Evolutionary conservation across 2,113 vertebrate species (phyloP), one percentile per base, ranked within the genome.

Genomic region (Hyperopisus bebe): DNA sequence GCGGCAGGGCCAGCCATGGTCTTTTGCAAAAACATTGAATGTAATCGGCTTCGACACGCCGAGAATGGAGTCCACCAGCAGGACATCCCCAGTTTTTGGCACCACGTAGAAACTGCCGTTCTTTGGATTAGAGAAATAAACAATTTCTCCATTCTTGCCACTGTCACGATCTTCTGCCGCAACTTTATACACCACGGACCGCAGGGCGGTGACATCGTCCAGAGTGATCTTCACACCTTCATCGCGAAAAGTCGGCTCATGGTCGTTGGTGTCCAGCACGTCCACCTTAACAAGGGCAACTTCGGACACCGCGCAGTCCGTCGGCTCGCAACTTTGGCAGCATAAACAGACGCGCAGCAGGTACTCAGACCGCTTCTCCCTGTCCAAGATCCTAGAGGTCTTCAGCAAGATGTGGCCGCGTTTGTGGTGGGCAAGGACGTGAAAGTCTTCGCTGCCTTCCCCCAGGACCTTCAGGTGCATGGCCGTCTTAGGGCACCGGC

Each of bases 221-320:
- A 97, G 92, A 87, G 91, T 95, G 83, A 97, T 95, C 48, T 90
- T 94, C 84, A 96, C 93, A 9, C 92, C 93, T 3, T 55, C 46
- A 27, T 91, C 91, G 8, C 88, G 89, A 91, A 97, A 97, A 48
- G 94, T 93, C 46, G 97, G 97, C 87, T 95, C 94, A 94, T 97
- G 96, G 95, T 98, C 97, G 93, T 98, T 97, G 77, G 95, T 96
- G 93, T 98, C 97, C 94, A 97, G 92, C 44, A 98, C 97, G 92
- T 96, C 96, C 90, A 98, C 95, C 88, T 94, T 95, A 82, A 97
- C 89, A 9, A 95, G 92, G 44, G 97, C 97, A 88, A 97, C 94
- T 90, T 95, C 94, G 2, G 93, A 91, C 2, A 94, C 91, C 17
- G 92, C 89, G 31, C 91, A 90, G 42, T 89, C 92, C 3, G 82